Evolutionary conservation across 2,888 invertebrate genomes (phyloP).

Genomic region (Stegana nigrithorax): DNA sequence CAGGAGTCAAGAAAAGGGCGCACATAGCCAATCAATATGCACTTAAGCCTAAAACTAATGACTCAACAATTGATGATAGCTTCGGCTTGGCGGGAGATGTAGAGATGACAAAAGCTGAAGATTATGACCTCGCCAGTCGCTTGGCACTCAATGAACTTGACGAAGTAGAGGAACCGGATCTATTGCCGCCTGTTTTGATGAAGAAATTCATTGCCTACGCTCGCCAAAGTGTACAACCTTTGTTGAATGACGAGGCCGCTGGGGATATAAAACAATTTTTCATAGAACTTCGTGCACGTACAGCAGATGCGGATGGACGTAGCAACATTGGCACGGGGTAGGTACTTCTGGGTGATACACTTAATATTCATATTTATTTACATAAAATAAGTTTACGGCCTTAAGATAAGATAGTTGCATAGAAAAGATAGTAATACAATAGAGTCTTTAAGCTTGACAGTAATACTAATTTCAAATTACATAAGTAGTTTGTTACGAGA

Average conservation of each 20-base stretch:
- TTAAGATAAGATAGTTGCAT: not conserved
- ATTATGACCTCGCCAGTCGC: slow-evolving; percentile 66
- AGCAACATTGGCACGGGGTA: slow-evolving; percentile 83
- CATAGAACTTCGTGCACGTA: slow-evolving; percentile 75
- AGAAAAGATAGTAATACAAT: no score
- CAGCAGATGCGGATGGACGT: slow-evolving; percentile 67
- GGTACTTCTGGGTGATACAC: no score
- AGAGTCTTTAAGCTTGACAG: no score
- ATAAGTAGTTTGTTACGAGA: slow-evolving; percentile 3
- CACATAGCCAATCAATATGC: slow-evolving; percentile 56
- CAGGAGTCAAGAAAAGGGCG: slow-evolving; percentile 66
- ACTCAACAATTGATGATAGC: slow-evolving; percentile 55
- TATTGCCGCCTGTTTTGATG: slow-evolving; percentile 80
- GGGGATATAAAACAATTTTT: slow-evolving; percentile 82
- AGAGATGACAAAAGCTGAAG: slow-evolving; percentile 43
- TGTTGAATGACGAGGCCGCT: slow-evolving; percentile 79
- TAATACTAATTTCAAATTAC: slow-evolving; percentile 30
- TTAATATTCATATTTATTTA: no score
- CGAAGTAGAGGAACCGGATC: slow-evolving; percentile 75
- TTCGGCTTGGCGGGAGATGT: slow-evolving; percentile 27
- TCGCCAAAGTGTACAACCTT: slow-evolving; percentile 86
- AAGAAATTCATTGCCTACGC: slow-evolving; percentile 94
- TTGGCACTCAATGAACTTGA: slow-evolving; percentile 49
- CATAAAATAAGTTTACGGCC: not conserved
- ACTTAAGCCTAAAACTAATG: slow-evolving; percentile 64